Conservation (phyloP, 2,797 vertebrate genomes). For the Helarctos malayanus region DNA sequence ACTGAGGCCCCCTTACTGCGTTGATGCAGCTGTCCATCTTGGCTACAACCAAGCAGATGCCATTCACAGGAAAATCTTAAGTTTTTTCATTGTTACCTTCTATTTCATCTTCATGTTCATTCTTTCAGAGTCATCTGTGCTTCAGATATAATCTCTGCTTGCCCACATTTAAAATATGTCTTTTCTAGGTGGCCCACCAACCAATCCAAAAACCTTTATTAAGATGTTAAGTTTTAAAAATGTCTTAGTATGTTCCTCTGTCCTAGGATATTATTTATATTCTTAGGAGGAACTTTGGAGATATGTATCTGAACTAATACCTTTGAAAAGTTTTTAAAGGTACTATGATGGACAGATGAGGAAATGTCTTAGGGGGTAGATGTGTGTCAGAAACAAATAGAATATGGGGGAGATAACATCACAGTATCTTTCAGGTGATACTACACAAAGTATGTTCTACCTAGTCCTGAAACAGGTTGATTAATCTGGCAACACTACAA, state of each 20-base stretch:
- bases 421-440: background rate
- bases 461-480: background rate
- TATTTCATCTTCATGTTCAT: conserved; percentile 10
- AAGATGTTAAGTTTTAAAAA: conserved; percentile 39
- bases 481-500: background rate
- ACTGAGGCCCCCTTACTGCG: background rate
- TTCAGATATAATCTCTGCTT: background rate
- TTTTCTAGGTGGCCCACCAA: background rate
- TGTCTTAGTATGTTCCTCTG: background rate
- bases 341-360: background rate
- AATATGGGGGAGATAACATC: background rate
- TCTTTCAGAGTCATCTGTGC: background rate
- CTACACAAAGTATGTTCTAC: background rate
- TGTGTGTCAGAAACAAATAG: background rate
- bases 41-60: background rate
- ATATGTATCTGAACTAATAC: background rate
- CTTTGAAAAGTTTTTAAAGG: background rate
- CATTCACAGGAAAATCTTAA: background rate
- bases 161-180: background rate
- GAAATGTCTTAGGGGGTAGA: background rate
- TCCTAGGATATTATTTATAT: background rate
- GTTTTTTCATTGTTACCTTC: background rate
- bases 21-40: background rate
- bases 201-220: background rate
- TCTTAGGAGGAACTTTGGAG: background rate